These are phyloP conservation scores for Dinocampus coccinellae DNA, from an alignment of 2,888 invertebrate genomes.

Conservation along the genomic window DNA sequence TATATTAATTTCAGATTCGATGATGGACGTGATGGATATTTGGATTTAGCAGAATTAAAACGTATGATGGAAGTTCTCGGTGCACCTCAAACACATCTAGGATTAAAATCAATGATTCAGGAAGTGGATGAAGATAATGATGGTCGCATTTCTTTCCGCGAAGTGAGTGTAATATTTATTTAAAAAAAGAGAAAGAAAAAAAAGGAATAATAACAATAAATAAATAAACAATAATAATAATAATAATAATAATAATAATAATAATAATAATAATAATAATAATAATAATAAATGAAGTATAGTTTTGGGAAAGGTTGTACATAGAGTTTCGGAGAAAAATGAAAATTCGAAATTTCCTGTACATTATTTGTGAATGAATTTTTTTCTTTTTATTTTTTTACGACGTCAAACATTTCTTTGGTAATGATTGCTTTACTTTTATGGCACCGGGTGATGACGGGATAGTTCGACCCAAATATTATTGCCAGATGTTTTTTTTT, in stretches of 20 bases:
- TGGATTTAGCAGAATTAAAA: conserved; percentile 92
- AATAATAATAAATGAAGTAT: too few relatives aligned
- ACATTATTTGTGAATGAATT: background rate
- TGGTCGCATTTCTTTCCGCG: conserved; percentile 90
- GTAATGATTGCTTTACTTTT: background rate
- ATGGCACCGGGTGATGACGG: background rate
- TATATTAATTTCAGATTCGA: conserved; percentile 81
- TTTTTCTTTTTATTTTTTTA: background rate
- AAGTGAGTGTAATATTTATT: conserved; percentile 72
- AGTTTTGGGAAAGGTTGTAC: too few relatives aligned
- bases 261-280: too few relatives aligned
- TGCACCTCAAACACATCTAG: conserved; percentile 95
- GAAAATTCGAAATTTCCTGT: background rate
- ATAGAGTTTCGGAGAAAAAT: background rate
- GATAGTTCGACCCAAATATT: background rate
- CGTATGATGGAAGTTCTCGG: conserved; percentile 97
- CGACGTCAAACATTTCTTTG: too few relatives aligned
- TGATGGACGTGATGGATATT: conserved; percentile 87
- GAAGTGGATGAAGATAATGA: conserved; percentile 91
- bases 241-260: background rate
- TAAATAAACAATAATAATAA: background rate
- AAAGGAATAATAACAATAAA: background rate
- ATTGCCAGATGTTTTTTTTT: background rate
- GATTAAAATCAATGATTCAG: conserved; percentile 94
- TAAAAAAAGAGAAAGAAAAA: too few relatives aligned